These are phyloP conservation scores for Strigamia transsilvanica DNA, from an alignment of 2,888 invertebrate species.

Conservation along the genomic window DNA sequence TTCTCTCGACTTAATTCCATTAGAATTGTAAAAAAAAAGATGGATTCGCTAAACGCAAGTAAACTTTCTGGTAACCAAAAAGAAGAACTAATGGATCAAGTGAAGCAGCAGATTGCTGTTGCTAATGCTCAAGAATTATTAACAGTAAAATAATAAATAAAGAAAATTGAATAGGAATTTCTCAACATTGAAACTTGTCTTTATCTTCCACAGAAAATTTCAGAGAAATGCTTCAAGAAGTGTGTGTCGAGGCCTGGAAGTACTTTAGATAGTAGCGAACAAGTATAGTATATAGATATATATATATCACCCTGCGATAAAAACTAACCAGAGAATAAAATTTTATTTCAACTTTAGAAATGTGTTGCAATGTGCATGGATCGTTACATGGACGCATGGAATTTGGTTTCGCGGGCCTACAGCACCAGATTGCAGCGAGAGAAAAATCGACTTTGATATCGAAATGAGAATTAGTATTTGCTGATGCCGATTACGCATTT, in stretches of 20 bases:
- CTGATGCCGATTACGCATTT: background rate
- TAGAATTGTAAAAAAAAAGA: background rate
- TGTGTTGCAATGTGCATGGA: constrained; percentile 99
- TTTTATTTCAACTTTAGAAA: constrained; percentile 73
- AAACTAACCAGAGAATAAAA: background rate
- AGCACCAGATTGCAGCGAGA: constrained; percentile 85
- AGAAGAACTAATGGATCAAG: constrained; percentile 90
- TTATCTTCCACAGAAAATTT: constrained; percentile 78
- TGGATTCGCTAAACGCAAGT: constrained; percentile 47
- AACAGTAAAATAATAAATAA: constrained; percentile 69
- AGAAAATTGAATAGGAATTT: background rate
- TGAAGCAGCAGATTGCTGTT: constrained; percentile 93
- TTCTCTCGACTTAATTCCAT: background rate
- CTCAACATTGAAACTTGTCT: background rate
- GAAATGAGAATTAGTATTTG: background rate
- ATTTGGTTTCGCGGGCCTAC: constrained; percentile 89
- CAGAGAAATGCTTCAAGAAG: constrained; percentile 95
- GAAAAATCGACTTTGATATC: constrained; percentile 64
- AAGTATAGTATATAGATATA: no score
- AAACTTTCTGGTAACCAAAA: constrained; percentile 74
- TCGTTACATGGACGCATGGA: constrained; percentile 96
- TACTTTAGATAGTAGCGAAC: constrained; percentile 85
- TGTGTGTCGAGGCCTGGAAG: constrained; percentile 91
- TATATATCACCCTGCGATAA: constrained; percentile 10
- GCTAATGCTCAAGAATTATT: constrained; percentile 92